These are phyloP conservation scores for Actenoides hombroni DNA, from an alignment of 2,113 vertebrate genomes.

Conservation along the genomic window DNA sequence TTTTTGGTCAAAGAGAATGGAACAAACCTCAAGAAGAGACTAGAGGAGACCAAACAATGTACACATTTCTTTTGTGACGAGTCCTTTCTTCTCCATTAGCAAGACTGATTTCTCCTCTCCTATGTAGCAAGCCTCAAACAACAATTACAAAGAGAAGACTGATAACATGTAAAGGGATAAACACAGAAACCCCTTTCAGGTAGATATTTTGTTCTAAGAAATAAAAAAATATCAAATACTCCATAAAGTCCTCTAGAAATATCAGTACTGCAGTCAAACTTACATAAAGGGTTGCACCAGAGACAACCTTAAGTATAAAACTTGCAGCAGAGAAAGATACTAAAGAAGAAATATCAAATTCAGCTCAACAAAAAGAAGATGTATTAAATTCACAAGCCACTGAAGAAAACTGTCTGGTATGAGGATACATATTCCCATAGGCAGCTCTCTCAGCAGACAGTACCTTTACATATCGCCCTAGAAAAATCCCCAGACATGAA, in stretches of 20 bases:
- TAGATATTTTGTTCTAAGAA: neutral
- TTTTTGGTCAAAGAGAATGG: neutral
- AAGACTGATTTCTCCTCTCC: neutral
- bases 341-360: neutral
- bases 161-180: neutral
- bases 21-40: neutral
- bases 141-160: neutral
- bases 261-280: neutral
- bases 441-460: neutral
- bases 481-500: neutral
- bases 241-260: neutral
- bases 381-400: neutral
- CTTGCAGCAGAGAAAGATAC: neutral
- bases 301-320: neutral
- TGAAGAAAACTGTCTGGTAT: neutral
- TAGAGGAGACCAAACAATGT: neutral
- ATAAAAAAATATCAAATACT: neutral
- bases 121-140: neutral
- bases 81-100: neutral
- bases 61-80: neutral
- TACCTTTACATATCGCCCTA: neutral
- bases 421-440: neutral
- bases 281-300: neutral
- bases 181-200: neutral
- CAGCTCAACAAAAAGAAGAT: neutral